A percentile compares a stretch with the other conserved stretches of the same genome.
Conservation (phyloP, 2,797 vertebrate species). For the Cyclopterus lumpus region DNA sequence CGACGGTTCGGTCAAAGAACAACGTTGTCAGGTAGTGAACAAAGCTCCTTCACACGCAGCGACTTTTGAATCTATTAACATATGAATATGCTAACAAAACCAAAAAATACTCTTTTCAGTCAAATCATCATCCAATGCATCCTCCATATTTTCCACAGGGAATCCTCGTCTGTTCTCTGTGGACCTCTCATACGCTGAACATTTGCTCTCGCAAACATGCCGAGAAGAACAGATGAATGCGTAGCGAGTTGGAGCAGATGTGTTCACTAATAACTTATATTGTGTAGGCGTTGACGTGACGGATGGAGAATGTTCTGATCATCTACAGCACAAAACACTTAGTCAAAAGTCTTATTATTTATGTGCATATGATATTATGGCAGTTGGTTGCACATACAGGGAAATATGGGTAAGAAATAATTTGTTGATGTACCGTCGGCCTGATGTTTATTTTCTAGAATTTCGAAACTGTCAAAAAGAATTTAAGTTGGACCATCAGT, state of each 20-base stretch:
- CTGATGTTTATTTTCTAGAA: background rate
- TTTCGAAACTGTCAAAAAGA: slow-evolving; percentile 11
- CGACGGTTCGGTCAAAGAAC: background rate
- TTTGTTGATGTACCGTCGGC: background rate
- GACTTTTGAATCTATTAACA: no score
- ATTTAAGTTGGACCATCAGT: background rate
- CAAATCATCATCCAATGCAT: slow-evolving; percentile 7
- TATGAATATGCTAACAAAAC: no score
- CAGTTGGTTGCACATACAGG: background rate
- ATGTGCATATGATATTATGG: background rate
- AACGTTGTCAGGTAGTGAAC: background rate
- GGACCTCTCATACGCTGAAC: background rate
- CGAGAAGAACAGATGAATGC: slow-evolving; percentile 25
- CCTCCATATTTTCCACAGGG: slow-evolving; percentile 14
- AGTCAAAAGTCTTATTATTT: background rate
- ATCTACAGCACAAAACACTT: background rate
- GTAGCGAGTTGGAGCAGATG: slow-evolving; percentile 3
- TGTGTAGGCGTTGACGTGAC: background rate
- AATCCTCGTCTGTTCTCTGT: slow-evolving; percentile 33
- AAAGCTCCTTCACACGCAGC: background rate
- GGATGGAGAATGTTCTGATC: background rate
- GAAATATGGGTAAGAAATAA: background rate
- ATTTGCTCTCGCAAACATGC: background rate
- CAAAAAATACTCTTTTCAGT: background rate
- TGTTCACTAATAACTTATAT: slow-evolving; percentile 11